Base-by-base conservation (phyloP, 2,797 vertebrate species). In the Jordanella pulchra region DNA sequence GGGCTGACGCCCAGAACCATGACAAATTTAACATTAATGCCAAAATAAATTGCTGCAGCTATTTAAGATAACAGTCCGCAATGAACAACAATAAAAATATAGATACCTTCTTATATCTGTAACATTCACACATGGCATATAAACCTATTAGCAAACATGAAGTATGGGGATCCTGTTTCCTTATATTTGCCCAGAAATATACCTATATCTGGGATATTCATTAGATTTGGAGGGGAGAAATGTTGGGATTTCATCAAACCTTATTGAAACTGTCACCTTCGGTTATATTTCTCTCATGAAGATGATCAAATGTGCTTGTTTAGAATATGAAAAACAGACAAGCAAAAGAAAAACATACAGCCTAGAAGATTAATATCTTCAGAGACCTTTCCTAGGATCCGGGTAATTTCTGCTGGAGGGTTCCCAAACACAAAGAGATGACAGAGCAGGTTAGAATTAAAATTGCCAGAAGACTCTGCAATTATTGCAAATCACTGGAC, bases 401-500 rank as follows among this genome's bases (percentile, higher is more conserved):
- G 66, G 78, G 67, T 84, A 3, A 73, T 85, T 79, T 86, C 70
- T 73, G 68, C 60, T 47, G 53, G 35, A 65, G 78, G 68, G 67
- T 74, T 81, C 47, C 35, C 27, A 66, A 86, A 72, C 64, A 80
- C 48, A n/a, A 61, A 65, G n/a, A 77, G 73, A 67, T 76, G 67
- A 74, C 55, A 76, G 76, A 60, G 65, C 44, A 61, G 75, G 44
- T 75, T 48, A 73, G 64, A 80, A 80, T 82, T 75, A 54, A 76
- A 85, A 77, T 71, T 4, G n/a, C 58, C 48, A 5, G 54, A 13
- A 0, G 32, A 44, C 66, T 71, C 68, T 75, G 64, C 68, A 80
- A 87, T 87, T 81, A 81, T 87, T 83, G 71, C 82, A 74, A 81
- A 84, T 80, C 73, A 71, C 72, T 70, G 50, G 55, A 75, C 4